phyloP scores from a whole-genome alignment of 2,113 vertebrate genomes.

The Formicarius rufipectus region DNA sequence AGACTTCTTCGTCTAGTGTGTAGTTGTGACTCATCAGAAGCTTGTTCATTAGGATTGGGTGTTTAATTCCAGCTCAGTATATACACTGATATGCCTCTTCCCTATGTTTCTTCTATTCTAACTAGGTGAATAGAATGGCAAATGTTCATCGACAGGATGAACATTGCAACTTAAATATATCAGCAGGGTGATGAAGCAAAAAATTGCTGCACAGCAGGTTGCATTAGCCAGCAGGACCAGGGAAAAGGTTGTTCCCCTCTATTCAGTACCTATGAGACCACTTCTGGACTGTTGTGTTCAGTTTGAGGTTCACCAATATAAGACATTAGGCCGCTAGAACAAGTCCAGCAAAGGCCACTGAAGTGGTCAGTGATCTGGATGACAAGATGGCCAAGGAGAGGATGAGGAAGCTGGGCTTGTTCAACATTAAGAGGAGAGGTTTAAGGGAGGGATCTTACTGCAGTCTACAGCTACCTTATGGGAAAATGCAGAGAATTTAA shows the following conservation, averaged over 20 bases:
- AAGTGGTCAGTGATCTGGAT: background rate
- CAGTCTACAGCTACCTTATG: background rate
- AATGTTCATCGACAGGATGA: background rate
- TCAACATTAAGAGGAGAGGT: background rate
- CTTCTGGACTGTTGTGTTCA: background rate
- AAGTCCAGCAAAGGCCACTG: background rate
- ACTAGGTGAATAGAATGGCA: background rate
- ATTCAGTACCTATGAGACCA: background rate
- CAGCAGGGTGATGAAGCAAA: background rate
- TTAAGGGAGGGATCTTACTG: background rate
- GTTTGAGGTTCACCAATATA: background rate
- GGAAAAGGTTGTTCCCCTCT: background rate
- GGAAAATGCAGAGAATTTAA: background rate
- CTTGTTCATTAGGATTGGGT: background rate
- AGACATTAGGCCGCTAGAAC: background rate
- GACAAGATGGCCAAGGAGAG: background rate
- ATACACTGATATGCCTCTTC: background rate
- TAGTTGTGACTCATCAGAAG: background rate
- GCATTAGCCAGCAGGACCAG: background rate
- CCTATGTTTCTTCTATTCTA: background rate
- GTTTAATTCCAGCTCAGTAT: background rate
- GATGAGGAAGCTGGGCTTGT: background rate
- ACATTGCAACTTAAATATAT: background rate
- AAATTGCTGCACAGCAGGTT: background rate
- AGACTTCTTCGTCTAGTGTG: background rate